phyloP scores from a whole-genome alignment of 2,888 invertebrate genomes.

The Trissolcus brochymenae region DNA sequence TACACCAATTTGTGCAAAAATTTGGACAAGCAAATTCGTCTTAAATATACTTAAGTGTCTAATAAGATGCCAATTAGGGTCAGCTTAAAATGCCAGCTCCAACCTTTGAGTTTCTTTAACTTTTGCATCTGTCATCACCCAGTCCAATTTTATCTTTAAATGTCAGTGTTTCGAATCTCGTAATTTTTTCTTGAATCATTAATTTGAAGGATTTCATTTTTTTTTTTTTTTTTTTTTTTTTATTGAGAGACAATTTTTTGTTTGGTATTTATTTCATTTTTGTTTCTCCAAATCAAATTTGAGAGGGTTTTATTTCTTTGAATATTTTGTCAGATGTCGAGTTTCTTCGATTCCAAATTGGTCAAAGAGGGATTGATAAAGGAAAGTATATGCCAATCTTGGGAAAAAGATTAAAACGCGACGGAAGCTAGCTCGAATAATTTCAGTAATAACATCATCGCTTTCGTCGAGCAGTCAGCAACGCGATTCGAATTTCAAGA shows the following conservation, averaged over 20 bases:
- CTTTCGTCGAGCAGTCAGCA: constrained; percentile 57
- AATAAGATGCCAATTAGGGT: constrained; percentile 30
- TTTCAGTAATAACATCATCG: constrained; percentile 58
- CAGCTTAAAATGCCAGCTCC: constrained; percentile 15
- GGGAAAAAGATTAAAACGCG: constrained; percentile 16
- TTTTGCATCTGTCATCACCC: background rate
- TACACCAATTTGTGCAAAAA: background rate
- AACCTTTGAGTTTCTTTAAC: constrained; percentile 11
- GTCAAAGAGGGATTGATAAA: background rate
- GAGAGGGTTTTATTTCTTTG: no score
- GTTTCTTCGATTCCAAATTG: background rate
- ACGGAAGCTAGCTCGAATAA: constrained; percentile 47
- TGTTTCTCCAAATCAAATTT: background rate
- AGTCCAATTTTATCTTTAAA: no score
- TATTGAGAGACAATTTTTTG: no score
- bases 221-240: no score
- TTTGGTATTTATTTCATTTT: constrained; percentile 2
- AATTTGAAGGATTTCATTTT: no score
- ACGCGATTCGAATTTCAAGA: constrained; percentile 59
- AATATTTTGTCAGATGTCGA: no score
- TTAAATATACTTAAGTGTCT: constrained; percentile 21
- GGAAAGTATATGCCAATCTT: background rate
- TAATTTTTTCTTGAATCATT: no score
- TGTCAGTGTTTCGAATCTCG: no score
- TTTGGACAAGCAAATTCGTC: constrained; percentile 6